Conservation (phyloP, 92 coral and sea anemone species). For the Parazoanthus swiftii region DNA sequence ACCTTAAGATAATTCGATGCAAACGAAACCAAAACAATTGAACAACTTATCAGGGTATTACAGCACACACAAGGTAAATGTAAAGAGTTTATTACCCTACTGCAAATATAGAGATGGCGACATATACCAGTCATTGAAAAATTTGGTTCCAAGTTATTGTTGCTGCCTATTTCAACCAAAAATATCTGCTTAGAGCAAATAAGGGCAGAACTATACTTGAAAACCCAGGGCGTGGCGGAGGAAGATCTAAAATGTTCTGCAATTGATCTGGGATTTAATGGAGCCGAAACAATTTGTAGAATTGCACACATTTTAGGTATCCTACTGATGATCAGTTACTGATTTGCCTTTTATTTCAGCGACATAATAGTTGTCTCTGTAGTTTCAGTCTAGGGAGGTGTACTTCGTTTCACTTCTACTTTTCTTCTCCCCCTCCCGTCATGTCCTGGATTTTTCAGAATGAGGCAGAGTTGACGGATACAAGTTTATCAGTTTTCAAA, state of each 20-base stretch:
- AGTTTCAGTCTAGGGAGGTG: background rate
- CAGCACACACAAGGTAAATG: background rate
- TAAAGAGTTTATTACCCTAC: background rate
- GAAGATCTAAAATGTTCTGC: background rate
- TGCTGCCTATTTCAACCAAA: background rate
- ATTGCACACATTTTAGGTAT: too few species aligned
- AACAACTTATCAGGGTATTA: background rate
- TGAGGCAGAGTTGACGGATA: too few species aligned
- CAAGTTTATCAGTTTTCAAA: too few species aligned
- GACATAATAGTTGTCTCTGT: too few species aligned
- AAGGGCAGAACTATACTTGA: background rate
- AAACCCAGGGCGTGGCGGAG: background rate
- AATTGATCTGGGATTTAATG: too few species aligned
- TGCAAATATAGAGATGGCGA: too few species aligned
- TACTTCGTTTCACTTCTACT: background rate
- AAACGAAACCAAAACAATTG: background rate
- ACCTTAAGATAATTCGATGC: constrained; percentile 29
- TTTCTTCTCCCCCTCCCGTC: background rate
- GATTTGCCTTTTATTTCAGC: too few species aligned
- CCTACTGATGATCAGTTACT: too few species aligned
- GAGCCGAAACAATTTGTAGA: too few species aligned
- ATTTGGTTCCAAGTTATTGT: background rate
- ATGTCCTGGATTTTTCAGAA: background rate
- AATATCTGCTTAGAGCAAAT: too few species aligned
- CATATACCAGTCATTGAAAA: too few species aligned